Base-by-base conservation (phyloP, 2,797 vertebrate genomes). In the Enteromius thamalakanensis region DNA sequence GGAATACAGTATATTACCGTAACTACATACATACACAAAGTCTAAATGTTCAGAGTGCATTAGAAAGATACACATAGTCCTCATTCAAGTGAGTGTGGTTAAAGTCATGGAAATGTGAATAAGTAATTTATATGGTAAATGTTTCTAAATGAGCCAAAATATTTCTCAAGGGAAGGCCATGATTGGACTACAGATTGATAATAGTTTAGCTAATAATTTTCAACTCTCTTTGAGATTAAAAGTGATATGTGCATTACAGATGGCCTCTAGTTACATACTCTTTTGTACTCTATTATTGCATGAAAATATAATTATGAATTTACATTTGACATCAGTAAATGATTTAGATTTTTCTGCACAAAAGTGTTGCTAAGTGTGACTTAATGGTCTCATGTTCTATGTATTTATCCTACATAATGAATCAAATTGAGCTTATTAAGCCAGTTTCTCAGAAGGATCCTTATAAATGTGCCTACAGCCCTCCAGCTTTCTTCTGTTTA, bases 341-440 rank as follows among this genome's bases (percentile, higher is more conserved):
- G 70, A 91, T 88, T 91, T 85, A 80, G 88, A 86, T 87, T 83
- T 64, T 62, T 87, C 83, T 83, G 84, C 83, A 88, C 85, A 90
- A 88, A 86, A 84, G 84, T 83, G 84, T 79, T 82, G 85, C 84
- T 68, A 91, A 85, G 88, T 91, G 85, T 88, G 89, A 82, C 71
- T 87, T 89, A 86, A 89, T 90, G 81, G 68, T 72, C 91, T 93
- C 91, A 92, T 93, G 92, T 92, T 93, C 91, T 91, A 92, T 93
- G 91, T 90, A 93, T 93, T 91, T 89, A 89, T 90, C 86, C 88
- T 89, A 72, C 87, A 87, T 85, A 90, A 92, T 93, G 92, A 92
- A 92, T 91, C 90, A 89, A 88, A 89, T 92, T 91, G 80, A 81
- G 92, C 94, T 94, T 95, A 94, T 95, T 94, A 94, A 95, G 93